Evolutionary conservation across 2,888 invertebrate genomes (phyloP).

Genomic region (Orthosia cruda): DNA sequence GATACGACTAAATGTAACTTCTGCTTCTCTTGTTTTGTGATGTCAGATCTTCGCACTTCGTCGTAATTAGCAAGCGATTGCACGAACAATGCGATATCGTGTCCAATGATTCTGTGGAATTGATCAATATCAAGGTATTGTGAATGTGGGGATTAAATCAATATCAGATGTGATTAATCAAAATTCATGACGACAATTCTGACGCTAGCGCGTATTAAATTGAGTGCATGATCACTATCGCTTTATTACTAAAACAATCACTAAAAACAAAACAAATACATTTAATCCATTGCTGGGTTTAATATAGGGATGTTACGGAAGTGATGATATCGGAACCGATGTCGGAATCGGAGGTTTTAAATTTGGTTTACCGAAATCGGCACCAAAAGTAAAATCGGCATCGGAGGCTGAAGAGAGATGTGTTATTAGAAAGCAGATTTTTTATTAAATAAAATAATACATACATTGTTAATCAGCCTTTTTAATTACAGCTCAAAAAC

Average conservation of each 20-base stretch:
- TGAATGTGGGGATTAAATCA: conserved; percentile 24
- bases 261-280: no score
- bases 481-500: no score
- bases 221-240: background rate
- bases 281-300: background rate
- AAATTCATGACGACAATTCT: conserved; percentile 16
- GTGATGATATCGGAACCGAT: no score
- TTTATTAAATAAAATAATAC: no score
- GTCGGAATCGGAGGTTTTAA: no score
- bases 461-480: no score
- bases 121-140: conserved; percentile 12
- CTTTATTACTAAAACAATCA: conserved; percentile 5
- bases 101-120: conserved; percentile 19
- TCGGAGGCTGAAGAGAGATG: no score
- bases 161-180: conserved; percentile 31
- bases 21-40: background rate
- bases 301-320: no score
- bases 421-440: no score
- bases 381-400: no score
- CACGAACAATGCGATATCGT: conserved; percentile 21
- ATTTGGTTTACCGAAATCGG: no score
- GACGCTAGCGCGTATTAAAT: background rate
- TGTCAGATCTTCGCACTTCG: conserved; percentile 15
- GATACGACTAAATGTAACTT: background rate
- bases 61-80: conserved; percentile 28